Percentiles rank a stretch among this genome's conserved stretches.
These are phyloP conservation scores for Bubo scandiacus DNA, from an alignment of 2,113 vertebrate genomes.

Conservation along the genomic window DNA sequence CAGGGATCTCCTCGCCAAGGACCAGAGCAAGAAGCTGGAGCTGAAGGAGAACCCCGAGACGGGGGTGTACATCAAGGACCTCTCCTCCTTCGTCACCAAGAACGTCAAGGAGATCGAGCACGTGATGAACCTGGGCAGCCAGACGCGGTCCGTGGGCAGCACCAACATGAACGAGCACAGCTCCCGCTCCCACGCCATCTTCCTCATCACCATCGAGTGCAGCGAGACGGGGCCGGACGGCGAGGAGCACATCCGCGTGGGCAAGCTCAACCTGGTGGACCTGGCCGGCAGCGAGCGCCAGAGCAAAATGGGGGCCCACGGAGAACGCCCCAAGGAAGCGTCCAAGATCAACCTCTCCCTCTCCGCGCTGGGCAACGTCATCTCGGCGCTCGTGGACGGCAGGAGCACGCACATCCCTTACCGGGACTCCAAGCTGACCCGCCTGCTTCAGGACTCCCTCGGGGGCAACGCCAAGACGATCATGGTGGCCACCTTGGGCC, in stretches of 20 bases:
- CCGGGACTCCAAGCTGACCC: slow-evolving; percentile 96
- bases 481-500: slow-evolving; percentile 94
- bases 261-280: slow-evolving; percentile 96
- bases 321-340: slow-evolving; percentile 89
- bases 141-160: slow-evolving; percentile 88
- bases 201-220: slow-evolving; percentile 92
- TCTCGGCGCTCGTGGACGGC: slow-evolving; percentile 90
- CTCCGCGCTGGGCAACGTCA: slow-evolving; percentile 93
- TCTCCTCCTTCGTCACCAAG: slow-evolving; percentile 95
- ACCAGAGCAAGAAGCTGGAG: slow-evolving; percentile 89
- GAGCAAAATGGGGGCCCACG: slow-evolving; percentile 83
- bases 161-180: slow-evolving; percentile 96
- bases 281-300: slow-evolving; percentile 95
- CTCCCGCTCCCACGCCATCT: slow-evolving; percentile 94
- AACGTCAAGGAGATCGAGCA: slow-evolving; percentile 95
- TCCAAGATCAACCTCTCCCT: slow-evolving; percentile 97
- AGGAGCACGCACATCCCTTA: slow-evolving; percentile 93
- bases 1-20: slow-evolving; percentile 90
- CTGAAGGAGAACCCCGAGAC: slow-evolving; percentile 90
- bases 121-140: slow-evolving; percentile 94
- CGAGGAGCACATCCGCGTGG: slow-evolving; percentile 93
- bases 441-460: slow-evolving; percentile 93
- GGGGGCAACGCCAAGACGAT: slow-evolving; percentile 95
- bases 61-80: slow-evolving; percentile 91
- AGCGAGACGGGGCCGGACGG: slow-evolving; percentile 87